These are phyloP conservation scores for Solea solea DNA, from an alignment of 2,113 vertebrate genomes.

Conservation along the genomic window DNA sequence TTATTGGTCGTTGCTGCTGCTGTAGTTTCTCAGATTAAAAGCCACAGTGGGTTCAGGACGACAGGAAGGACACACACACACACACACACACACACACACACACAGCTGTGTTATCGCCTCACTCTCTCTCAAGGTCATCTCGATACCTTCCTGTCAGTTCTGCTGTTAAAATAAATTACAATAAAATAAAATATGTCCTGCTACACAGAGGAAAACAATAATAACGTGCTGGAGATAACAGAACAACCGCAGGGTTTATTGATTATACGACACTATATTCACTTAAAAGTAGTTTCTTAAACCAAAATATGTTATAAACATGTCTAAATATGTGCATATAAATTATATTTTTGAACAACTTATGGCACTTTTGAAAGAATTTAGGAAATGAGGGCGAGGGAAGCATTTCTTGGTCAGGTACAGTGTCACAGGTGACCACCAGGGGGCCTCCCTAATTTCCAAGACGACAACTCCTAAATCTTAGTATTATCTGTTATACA, in stretches of 20 bases:
- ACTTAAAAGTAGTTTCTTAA: constrained; percentile 1
- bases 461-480: no score
- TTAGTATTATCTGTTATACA: no score
- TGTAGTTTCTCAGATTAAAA: constrained; percentile 70
- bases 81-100: constrained; percentile 48
- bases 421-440: no score
- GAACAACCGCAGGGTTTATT: constrained; percentile 5
- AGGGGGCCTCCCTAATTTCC: no score
- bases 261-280: constrained; percentile 9
- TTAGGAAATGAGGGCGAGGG: no score
- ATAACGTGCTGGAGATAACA: constrained; percentile 4
- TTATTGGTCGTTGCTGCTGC: constrained; percentile 41
- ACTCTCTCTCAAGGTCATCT: constrained; percentile 78
- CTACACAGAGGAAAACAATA: constrained; percentile 57
- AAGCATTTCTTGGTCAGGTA: no score
- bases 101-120: constrained; percentile 58
- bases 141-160: constrained; percentile 57
- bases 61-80: no score
- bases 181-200: neutral
- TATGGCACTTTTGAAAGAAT: no score
- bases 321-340: no score
- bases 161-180: constrained; percentile 56
- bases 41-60: constrained; percentile 75
- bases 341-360: no score
- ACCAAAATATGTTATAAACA: no score